Evolutionary conservation across 2,888 invertebrate species (phyloP).

Genomic region (Ariolimax columbianus): DNA sequence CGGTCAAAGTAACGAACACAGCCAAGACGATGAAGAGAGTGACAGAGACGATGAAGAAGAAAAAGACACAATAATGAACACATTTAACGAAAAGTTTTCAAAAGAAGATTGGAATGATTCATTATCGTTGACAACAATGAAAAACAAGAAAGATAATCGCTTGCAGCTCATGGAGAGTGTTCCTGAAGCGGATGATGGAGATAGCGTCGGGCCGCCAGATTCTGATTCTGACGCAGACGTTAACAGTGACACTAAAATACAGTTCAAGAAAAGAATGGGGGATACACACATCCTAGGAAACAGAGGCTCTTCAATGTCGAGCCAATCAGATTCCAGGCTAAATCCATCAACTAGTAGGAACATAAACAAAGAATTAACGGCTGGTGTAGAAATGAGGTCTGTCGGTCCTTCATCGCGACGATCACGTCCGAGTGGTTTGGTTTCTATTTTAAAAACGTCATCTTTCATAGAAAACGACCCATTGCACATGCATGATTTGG

Average conservation of each 20-base stretch:
- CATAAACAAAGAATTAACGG: too few relatives aligned
- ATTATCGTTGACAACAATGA: neutral
- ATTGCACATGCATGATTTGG: slow-evolving; percentile 37
- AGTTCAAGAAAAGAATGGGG: neutral
- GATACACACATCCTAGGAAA: neutral
- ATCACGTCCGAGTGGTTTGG: too few relatives aligned
- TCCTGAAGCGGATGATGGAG: neutral
- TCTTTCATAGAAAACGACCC: slow-evolving; percentile 4
- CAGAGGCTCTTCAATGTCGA: neutral
- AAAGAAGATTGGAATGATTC: neutral
- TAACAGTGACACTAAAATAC: neutral
- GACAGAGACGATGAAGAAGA: slow-evolving; percentile 12
- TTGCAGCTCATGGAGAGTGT: neutral
- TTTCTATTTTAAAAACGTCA: too few relatives aligned
- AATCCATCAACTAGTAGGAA: too few relatives aligned
- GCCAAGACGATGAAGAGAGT: neutral
- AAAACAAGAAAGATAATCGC: neutral
- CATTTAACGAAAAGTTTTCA: neutral
- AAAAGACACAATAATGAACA: neutral
- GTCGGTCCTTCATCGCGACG: neutral
- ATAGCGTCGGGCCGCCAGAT: neutral
- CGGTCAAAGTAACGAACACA: too few relatives aligned
- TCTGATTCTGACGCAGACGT: neutral
- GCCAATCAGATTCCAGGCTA: neutral
- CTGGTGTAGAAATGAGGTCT: neutral